Conservation (phyloP, 1,140 invertebrate genomes). For the Caenorhabditis brenneri region DNA sequence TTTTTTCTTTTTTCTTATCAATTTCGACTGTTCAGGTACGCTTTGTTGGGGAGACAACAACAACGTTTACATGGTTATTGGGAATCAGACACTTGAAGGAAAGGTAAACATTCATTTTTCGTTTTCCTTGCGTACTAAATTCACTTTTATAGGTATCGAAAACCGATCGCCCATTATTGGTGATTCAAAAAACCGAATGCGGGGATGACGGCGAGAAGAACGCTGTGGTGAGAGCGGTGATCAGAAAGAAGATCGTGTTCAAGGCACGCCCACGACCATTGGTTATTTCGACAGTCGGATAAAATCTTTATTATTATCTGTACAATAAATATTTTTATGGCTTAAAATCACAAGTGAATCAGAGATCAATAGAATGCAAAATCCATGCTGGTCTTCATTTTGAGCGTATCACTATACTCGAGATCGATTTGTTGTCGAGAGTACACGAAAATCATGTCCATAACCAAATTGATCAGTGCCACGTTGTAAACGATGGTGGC, state of each 20-base stretch:
- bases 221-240: not conserved
- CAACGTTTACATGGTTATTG: constrained; percentile 21
- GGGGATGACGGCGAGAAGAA: not conserved
- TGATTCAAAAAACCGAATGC: not conserved
- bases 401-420: constrained; percentile 1
- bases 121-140: not conserved
- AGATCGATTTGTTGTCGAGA: constrained; percentile 30
- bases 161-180: not conserved
- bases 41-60: constrained; percentile 18
- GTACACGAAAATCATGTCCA: constrained; percentile 28
- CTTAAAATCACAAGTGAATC: not conserved
- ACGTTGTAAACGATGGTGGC: constrained; percentile 92
- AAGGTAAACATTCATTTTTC: constrained; percentile 10
- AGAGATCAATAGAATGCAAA: constrained; percentile 35
- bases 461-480: constrained; percentile 73
- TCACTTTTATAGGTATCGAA: not conserved
- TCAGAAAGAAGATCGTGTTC: constrained; percentile 26
- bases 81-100: constrained; percentile 38
- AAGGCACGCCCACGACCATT: constrained; percentile 5
- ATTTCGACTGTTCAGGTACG: not conserved
- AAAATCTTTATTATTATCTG: not conserved
- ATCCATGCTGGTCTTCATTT: not conserved
- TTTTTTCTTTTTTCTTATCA: not conserved
- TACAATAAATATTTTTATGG: not conserved
- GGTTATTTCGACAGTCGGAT: not conserved